Conservation (phyloP, 2,797 vertebrate species). For the Saxicola maurus region DNA sequence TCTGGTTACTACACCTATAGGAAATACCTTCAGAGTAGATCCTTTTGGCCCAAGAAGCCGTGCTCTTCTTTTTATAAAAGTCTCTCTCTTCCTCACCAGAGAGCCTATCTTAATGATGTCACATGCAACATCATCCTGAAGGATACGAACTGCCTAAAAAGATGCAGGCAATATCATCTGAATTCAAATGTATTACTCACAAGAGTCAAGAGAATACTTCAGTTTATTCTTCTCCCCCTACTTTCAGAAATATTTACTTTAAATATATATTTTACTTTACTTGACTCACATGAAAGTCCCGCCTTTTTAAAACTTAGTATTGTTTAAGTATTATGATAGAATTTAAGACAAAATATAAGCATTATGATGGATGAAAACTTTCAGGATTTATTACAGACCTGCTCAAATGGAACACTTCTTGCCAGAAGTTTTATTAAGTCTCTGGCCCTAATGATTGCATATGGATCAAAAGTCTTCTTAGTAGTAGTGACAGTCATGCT, state of each 20-base stretch:
- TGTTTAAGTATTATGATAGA: neutral
- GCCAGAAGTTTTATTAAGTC: constrained; percentile 94
- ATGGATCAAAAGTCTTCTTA: constrained; percentile 94
- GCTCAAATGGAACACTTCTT: constrained; percentile 93
- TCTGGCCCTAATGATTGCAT: constrained; percentile 86
- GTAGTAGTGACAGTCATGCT: constrained; percentile 91
- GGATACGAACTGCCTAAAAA: constrained; percentile 86
- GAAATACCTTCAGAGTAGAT: constrained; percentile 88
- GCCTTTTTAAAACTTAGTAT: rapidly evolving
- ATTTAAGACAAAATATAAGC: neutral
- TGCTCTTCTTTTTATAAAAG: constrained; percentile 92
- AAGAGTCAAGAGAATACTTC: neutral
- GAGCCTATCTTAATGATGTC: constrained; percentile 96
- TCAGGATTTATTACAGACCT: constrained; percentile 73
- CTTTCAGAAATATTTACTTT: neutral
- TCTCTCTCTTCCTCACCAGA: constrained; percentile 89
- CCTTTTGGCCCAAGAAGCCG: constrained; percentile 94
- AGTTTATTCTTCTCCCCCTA: neutral
- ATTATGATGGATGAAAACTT: neutral
- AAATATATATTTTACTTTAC: neutral
- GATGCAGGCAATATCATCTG: neutral
- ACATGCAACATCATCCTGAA: constrained; percentile 92
- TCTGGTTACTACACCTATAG: neutral
- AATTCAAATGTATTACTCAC: neutral
- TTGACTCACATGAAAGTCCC: neutral